Percentiles rank a stretch among this genome's conserved stretches.
phyloP scores from a whole-genome alignment of 2,888 invertebrate genomes.

The Rhagonycha lutea region DNA sequence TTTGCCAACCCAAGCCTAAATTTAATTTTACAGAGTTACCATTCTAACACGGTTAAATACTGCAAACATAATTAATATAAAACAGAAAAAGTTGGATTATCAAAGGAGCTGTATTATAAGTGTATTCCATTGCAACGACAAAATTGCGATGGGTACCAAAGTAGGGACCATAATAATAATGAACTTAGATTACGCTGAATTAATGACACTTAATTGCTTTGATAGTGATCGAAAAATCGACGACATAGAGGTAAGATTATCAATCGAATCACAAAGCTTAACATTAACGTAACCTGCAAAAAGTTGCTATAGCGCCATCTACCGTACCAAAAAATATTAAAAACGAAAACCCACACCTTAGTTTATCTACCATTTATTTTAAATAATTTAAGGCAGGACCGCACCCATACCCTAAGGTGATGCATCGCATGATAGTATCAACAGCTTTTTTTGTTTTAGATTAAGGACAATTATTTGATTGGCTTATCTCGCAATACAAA shows the following conservation, averaged over 20 bases:
- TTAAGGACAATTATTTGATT: background rate
- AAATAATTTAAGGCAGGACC: no score
- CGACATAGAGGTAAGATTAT: background rate
- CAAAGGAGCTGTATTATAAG: background rate
- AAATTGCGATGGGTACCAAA: background rate
- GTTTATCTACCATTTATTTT: no score
- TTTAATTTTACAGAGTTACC: background rate
- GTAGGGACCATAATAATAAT: background rate
- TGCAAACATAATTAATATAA: background rate
- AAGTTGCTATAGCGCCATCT: no score
- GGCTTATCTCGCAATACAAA: background rate
- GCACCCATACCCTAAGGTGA: no score
- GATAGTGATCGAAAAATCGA: background rate
- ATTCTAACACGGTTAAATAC: background rate
- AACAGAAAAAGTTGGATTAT: background rate
- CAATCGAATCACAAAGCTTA: no score
- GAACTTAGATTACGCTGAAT: background rate
- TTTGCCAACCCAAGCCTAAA: background rate
- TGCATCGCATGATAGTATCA: no score
- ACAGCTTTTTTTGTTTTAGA: background rate
- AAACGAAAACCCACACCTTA: no score
- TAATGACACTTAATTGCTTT: background rate
- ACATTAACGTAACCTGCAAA: no score
- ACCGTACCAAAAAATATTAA: no score
- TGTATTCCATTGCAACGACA: background rate